These are phyloP conservation scores for Pao palembangensis DNA, from an alignment of 2,113 vertebrate genomes.

Conservation along the genomic window DNA sequence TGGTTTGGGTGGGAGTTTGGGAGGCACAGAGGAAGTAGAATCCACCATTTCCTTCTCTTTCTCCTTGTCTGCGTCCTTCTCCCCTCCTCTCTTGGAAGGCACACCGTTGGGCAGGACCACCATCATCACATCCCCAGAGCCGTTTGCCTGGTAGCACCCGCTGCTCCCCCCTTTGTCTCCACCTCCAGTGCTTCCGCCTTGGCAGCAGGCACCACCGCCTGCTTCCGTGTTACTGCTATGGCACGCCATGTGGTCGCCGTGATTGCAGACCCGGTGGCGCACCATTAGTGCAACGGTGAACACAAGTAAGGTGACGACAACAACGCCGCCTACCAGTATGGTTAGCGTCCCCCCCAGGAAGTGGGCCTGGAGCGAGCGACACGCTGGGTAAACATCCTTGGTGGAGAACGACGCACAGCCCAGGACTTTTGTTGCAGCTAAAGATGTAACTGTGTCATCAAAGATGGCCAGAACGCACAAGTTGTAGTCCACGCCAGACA, in stretches of 20 bases:
- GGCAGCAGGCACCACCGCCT: constrained; percentile 63
- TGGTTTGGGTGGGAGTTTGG: constrained; percentile 66
- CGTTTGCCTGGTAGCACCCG: constrained; percentile 85
- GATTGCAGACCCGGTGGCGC: constrained; percentile 81
- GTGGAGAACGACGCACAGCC: constrained; percentile 87
- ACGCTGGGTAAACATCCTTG: constrained; percentile 82
- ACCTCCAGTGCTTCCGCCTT: constrained; percentile 47
- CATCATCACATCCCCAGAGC: constrained; percentile 79
- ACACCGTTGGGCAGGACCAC: constrained; percentile 78
- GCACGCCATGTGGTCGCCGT: constrained; percentile 51
- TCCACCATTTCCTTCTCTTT: constrained; percentile 40
- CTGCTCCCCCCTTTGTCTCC: constrained; percentile 74
- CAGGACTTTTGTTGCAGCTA: constrained; percentile 83
- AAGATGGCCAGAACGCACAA: constrained; percentile 88
- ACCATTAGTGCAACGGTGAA: constrained; percentile 91
- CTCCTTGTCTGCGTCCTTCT: constrained; percentile 45
- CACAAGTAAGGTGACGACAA: constrained; percentile 86
- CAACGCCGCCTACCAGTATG: constrained; percentile 84
- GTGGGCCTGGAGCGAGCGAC: constrained; percentile 86
- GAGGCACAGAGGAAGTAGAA: constrained; percentile 47
- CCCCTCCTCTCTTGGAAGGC: constrained; percentile 55
- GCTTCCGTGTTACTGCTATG: constrained; percentile 52
- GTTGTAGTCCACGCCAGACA: constrained; percentile 84
- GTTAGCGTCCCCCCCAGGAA: constrained; percentile 90
- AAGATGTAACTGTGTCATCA: constrained; percentile 79